Percentiles rank a stretch among this genome's conserved stretches.
phyloP scores from a whole-genome alignment of 2,888 invertebrate species.

The Sinotaia quadrata region DNA sequence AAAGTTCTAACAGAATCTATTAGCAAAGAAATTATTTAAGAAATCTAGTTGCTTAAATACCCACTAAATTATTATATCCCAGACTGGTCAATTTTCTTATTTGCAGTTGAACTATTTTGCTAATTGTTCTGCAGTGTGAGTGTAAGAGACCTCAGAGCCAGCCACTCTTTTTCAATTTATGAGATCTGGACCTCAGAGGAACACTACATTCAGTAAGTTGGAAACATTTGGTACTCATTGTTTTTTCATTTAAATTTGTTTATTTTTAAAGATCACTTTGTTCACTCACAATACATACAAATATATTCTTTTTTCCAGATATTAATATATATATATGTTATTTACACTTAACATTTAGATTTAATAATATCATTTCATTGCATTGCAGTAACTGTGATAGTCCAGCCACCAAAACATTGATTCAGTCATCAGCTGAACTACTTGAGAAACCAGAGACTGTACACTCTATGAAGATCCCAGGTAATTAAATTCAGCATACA shows the following conservation, averaged over 20 bases:
- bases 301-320: too few species aligned
- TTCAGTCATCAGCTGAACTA: conserved; percentile 29
- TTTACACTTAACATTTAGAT: too few species aligned
- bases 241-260: not conserved
- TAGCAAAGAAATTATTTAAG: too few species aligned
- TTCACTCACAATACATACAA: too few species aligned
- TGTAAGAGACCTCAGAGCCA: conserved; percentile 51
- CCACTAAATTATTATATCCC: too few species aligned
- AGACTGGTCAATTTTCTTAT: too few species aligned
- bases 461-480: conserved; percentile 36
- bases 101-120: too few species aligned
- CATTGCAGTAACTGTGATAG: conserved; percentile 34
- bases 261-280: too few species aligned
- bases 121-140: conserved; percentile 53
- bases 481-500: too few species aligned
- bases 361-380: not conserved
- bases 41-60: too few species aligned
- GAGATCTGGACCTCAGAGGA: conserved; percentile 58
- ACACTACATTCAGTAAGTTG: conserved; percentile 48
- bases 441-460: conserved; percentile 35
- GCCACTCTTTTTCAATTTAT: conserved; percentile 52
- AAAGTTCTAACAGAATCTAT: too few species aligned
- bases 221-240: not conserved
- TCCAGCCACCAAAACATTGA: conserved; percentile 29
- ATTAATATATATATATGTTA: too few species aligned